A percentile compares a stretch with the other conserved stretches of the same genome.
Evolutionary conservation across 2,797 vertebrate species (phyloP).

Genomic region (Enteromius thamalakanensis): DNA sequence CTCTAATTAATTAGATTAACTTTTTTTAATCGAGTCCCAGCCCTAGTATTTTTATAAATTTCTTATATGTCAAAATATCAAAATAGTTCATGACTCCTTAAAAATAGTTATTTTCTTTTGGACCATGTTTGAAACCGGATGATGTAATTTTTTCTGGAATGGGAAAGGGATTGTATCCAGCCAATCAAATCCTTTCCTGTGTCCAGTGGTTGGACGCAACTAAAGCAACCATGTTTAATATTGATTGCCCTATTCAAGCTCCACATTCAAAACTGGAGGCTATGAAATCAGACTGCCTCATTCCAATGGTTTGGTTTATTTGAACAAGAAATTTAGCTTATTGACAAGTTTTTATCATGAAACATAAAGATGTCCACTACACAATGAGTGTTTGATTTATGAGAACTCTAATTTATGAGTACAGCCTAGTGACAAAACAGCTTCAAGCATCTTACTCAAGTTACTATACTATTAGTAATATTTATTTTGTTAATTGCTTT

Average conservation of each 20-base stretch:
- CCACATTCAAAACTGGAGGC: neutral
- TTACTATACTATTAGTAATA: neutral
- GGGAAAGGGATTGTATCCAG: neutral
- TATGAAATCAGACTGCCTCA: neutral
- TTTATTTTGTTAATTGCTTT: neutral
- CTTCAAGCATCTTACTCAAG: neutral
- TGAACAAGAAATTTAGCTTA: neutral
- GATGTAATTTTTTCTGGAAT: neutral
- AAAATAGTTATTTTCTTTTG: no score
- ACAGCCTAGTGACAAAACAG: neutral
- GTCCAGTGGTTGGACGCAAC: neutral
- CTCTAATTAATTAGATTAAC: no score
- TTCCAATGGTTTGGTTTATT: neutral
- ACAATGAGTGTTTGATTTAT: neutral
- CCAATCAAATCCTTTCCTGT: neutral
- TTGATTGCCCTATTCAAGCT: conserved; percentile 19
- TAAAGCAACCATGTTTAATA: neutral
- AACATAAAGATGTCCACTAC: neutral
- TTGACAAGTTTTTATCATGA: neutral
- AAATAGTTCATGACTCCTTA: no score
- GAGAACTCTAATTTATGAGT: neutral
- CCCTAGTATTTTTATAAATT: no score
- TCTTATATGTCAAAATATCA: no score
- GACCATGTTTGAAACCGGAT: neutral
- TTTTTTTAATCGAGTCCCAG: no score